phyloP scores from a whole-genome alignment of 2,888 invertebrate genomes.

The Pherbina coryleti region DNA sequence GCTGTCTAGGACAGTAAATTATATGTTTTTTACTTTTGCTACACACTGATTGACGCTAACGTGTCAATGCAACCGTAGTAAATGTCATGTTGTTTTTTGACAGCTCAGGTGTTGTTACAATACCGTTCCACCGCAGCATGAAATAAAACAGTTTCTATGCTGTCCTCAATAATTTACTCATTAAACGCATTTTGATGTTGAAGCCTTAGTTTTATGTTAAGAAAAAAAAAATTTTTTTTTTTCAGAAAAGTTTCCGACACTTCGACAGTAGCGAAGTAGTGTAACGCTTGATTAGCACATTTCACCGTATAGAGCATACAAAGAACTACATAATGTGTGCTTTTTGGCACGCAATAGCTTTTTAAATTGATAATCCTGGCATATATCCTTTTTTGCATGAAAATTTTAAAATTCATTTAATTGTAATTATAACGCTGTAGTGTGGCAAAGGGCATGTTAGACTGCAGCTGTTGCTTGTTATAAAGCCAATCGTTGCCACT shows the following conservation, averaged over 20 bases:
- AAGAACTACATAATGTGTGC: not conserved
- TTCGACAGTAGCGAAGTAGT: not conserved
- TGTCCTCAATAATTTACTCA: constrained; percentile 1
- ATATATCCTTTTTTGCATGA: constrained; percentile 20
- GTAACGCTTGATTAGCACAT: constrained; percentile 23
- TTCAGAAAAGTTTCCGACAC: constrained; percentile 3
- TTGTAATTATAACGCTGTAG: not conserved
- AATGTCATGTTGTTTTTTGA: constrained; percentile 31
- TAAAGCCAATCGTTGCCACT: not conserved
- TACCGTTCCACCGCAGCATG: not conserved
- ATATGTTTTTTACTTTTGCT: not conserved
- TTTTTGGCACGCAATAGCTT: not conserved
- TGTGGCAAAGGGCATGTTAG: not conserved
- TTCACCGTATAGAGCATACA: not conserved
- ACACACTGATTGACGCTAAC: constrained; percentile 13
- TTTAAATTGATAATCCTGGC: not conserved
- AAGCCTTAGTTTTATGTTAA: no score
- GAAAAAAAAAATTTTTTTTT: not conserved
- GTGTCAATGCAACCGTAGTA: constrained; percentile 17
- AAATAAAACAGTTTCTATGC: not conserved
- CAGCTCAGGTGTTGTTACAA: constrained; percentile 27
- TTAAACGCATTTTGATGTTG: constrained; percentile 5
- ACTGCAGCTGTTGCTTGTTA: constrained; percentile 15
- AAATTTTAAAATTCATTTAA: constrained; percentile 18
- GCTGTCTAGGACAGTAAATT: constrained; percentile 1